Base-by-base conservation (phyloP, 2,888 invertebrate species). In the Cryptus viduatorius region DNA sequence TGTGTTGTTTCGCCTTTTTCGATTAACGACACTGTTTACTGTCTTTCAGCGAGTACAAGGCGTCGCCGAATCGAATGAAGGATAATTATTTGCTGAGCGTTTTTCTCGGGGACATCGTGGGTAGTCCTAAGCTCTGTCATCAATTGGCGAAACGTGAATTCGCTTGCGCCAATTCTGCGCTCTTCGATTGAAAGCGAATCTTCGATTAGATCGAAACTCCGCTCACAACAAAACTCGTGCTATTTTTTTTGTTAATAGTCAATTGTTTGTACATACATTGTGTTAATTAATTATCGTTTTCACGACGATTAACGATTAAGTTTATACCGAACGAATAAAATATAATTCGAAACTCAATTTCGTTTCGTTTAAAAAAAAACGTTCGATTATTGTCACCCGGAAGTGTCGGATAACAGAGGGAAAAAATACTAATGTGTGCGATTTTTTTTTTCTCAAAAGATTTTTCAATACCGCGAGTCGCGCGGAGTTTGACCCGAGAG, bases 61-160 rank as follows among this genome's bases (percentile, higher is more conserved):
- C 95, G 76, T 97, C 97, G 69, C 95, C 96, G 50, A 96, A 96
- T 85, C 89, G 87, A 73, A 91, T 91, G 92, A 94, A 97, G 93
- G 97, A 98, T 94, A 96, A 96, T 94, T 98, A 97, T 94, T 95
- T 98, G 50, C 95, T 98, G 86, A 98, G 97, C 92, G 97, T 98
- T 85, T 98, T 98, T 94, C 94, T 98, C 81, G 98, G 98, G 42
- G 97, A 98, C 94, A 97, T 97, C 91, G 96, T 98, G 83, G 97
- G 96, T 19, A 97, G 97, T 79, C 96, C 97, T 14, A 96, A 95
- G 88, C 95, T 98, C 78, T 98, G 98, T 93, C 96, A 96, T 91
- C 97, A 97, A 93, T 95, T 98, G 89, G 96, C 96, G 84, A 97
- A 97, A 93, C 94, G 96, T 90, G 95, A 96, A 91, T 90, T 94